A percentile compares a stretch with the other conserved stretches of the same genome.
phyloP scores from a whole-genome alignment of 2,113 vertebrate species.

The Malurus elegans region DNA sequence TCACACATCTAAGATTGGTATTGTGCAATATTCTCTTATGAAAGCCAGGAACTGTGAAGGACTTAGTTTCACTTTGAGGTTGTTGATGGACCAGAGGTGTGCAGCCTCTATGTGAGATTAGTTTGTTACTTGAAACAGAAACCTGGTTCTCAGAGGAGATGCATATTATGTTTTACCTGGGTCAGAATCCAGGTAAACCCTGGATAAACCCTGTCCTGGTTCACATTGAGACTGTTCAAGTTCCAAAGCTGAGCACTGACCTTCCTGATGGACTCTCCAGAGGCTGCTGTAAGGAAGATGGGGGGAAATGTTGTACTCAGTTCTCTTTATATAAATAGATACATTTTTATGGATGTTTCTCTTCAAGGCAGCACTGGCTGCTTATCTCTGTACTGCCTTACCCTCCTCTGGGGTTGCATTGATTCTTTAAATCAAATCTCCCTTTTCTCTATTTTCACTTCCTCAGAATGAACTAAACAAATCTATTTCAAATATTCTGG shows the following conservation, averaged over 20 bases:
- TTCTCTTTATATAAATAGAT: background rate
- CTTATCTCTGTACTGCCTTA: background rate
- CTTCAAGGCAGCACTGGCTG: background rate
- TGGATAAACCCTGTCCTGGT: background rate
- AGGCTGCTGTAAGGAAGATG: background rate
- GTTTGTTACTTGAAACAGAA: background rate
- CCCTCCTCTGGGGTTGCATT: background rate
- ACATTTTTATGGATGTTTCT: background rate
- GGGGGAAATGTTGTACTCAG: background rate
- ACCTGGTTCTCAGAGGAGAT: background rate
- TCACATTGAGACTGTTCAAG: background rate
- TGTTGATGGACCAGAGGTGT: background rate
- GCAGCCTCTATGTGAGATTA: background rate
- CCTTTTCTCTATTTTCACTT: background rate
- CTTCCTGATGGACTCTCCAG: background rate
- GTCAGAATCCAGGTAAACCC: background rate
- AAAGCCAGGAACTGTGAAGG: background rate
- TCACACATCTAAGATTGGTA: background rate
- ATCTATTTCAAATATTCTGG: background rate
- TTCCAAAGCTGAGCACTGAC: background rate
- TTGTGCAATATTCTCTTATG: background rate
- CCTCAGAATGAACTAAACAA: background rate
- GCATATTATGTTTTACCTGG: background rate
- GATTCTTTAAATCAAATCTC: background rate
- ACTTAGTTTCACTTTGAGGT: background rate